Conservation (phyloP, 2,113 vertebrate genomes). For the Natator depressus region DNA sequence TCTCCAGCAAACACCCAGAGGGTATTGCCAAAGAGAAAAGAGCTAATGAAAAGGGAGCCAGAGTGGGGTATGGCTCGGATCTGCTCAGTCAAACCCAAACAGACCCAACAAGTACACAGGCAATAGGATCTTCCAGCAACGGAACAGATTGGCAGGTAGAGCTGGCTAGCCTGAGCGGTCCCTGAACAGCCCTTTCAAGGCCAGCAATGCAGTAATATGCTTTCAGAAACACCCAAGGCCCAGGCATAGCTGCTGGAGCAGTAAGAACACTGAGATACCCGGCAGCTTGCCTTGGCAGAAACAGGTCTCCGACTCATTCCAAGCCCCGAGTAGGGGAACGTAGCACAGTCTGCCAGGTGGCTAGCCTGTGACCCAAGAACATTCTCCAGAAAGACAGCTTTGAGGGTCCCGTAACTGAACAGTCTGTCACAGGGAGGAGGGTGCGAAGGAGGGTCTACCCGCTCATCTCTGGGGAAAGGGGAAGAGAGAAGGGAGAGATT, state of each 20-base stretch:
- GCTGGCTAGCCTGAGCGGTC: rapidly evolving
- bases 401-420: neutral
- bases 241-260: rapidly evolving
- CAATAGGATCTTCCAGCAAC: neutral
- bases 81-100: neutral
- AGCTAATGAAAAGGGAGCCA: neutral
- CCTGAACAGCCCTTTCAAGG: rapidly evolving
- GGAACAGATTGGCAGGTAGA: rapidly evolving
- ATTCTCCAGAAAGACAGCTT: too few species aligned
- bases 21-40: neutral
- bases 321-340: too few species aligned
- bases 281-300: neutral
- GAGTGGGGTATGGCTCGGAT: rapidly evolving
- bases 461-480: neutral
- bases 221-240: neutral
- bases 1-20: rapidly evolving
- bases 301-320: rapidly evolving
- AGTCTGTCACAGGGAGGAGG: neutral
- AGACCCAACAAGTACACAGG: neutral
- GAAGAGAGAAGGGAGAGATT: neutral
- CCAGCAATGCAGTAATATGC: neutral
- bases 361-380: neutral
- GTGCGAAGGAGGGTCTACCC: neutral
- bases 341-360: neutral
- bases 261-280: neutral